phyloP scores from a whole-genome alignment of 1,140 invertebrate species.

The Colletes latitarsis region DNA sequence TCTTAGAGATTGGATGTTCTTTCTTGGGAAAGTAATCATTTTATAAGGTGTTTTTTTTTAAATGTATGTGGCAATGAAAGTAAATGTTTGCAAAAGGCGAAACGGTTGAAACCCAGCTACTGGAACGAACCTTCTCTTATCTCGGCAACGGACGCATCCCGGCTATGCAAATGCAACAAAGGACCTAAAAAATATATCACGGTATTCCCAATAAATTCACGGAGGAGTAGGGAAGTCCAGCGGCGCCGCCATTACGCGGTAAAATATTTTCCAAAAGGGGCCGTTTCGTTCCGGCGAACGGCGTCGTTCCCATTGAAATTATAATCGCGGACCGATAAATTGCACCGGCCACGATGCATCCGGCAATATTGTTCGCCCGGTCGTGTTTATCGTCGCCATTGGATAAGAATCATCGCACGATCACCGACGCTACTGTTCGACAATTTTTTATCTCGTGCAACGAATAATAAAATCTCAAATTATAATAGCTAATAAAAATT shows the following conservation, averaged over 20 bases:
- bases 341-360: neutral
- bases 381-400: neutral
- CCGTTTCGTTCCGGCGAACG: neutral
- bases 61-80: too few relatives aligned
- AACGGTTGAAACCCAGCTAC: neutral
- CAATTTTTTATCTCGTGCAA: too few relatives aligned
- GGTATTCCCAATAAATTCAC: neutral
- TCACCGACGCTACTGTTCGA: neutral
- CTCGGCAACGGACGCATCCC: neutral
- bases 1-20: too few relatives aligned
- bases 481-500: too few relatives aligned
- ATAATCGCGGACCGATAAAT: neutral
- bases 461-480: too few relatives aligned
- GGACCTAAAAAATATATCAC: neutral
- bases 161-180: conserved; percentile 3
- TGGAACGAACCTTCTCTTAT: neutral
- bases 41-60: too few relatives aligned
- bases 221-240: neutral
- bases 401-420: neutral
- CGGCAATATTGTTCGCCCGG: neutral
- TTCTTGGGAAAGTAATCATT: too few relatives aligned
- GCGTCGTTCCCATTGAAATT: conserved; percentile 2
- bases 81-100: too few relatives aligned
- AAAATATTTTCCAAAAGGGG: neutral
- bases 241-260: neutral